Base-by-base conservation (phyloP, 2,888 invertebrate species). In the Drosophila differens region DNA sequence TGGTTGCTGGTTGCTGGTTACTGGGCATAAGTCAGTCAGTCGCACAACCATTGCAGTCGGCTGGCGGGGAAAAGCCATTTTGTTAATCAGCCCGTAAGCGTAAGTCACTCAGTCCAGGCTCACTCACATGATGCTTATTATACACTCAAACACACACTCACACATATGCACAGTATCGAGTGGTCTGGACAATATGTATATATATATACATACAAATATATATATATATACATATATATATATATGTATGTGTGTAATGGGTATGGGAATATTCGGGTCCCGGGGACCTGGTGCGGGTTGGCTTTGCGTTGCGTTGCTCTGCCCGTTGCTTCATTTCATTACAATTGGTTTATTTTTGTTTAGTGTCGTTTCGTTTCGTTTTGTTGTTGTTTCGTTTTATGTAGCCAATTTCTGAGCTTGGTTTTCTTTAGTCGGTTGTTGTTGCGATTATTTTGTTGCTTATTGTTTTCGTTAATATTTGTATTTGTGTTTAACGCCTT, bases 21-120 rank as follows among this genome's bases (percentile, higher is more conserved):
- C 90, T 85, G 90, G 90, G 76, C 85, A 90, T 82, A 85, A 85
- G 89, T 89, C 85, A 85, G 85, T 87, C 89, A 85, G 84, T 79
- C 87, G 73, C 79, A 82, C 35, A 54, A 51, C 32, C 62, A 76
- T 81, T 81, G 78, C 73, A 79, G 82, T 67, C 73, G 39, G 57
- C 16, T 28, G 39, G 39, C n/a, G 28, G 74, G 71, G 51, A 67
- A 58, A 77, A 84, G 85, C 69, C 89, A 85, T 90, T 90, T 90
- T 77, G 90, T 82, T 85, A 90, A 85, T 85, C 90, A 85, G 88
- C 72, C 77, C 80, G 74, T 73, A 72, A 81, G 76, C 67, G 81
- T 65, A 76, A 78, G 81, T 73, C 70, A 85, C 82, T 83, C 82
- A 78, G 74, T 75, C 69, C 67, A 82, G 55, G 67, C 79, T 70